phyloP scores from a whole-genome alignment of 2,888 invertebrate species.

The Lycaena phlaeas region DNA sequence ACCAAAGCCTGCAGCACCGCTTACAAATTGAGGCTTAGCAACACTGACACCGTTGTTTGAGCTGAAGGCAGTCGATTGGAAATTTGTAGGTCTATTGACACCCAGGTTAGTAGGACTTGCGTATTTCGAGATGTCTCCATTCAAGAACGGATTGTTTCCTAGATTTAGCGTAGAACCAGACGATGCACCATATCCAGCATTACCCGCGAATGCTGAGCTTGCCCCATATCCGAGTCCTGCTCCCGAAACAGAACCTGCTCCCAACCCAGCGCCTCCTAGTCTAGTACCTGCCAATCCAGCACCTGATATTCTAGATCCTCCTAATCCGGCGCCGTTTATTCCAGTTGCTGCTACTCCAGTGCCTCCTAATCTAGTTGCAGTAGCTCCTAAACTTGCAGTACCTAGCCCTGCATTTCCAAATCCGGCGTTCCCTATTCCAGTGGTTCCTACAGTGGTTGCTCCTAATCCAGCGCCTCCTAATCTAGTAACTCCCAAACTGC shows the following conservation, averaged over 20 bases:
- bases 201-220: neutral
- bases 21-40: slow-evolving; percentile 46
- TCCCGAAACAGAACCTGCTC: neutral
- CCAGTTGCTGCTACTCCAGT: neutral
- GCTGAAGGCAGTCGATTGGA: slow-evolving; percentile 35
- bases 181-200: neutral
- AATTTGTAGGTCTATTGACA: slow-evolving; percentile 17
- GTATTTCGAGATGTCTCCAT: slow-evolving; percentile 31
- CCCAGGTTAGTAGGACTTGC: slow-evolving; percentile 19
- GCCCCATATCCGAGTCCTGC: neutral
- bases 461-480: neutral
- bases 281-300: neutral
- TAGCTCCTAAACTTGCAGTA: neutral
- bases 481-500: neutral
- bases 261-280: slow-evolving; percentile 2
- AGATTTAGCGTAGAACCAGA: neutral
- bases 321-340: neutral
- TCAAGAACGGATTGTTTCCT: slow-evolving; percentile 34
- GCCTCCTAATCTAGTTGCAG: slow-evolving; percentile 3
- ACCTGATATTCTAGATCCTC: neutral
- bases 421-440: neutral
- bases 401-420: neutral
- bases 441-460: neutral
- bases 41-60: slow-evolving; percentile 39
- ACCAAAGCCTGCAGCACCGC: slow-evolving; percentile 5